Base-by-base conservation (phyloP, 2,888 invertebrate genomes). In the Epinotia brunnichana region DNA sequence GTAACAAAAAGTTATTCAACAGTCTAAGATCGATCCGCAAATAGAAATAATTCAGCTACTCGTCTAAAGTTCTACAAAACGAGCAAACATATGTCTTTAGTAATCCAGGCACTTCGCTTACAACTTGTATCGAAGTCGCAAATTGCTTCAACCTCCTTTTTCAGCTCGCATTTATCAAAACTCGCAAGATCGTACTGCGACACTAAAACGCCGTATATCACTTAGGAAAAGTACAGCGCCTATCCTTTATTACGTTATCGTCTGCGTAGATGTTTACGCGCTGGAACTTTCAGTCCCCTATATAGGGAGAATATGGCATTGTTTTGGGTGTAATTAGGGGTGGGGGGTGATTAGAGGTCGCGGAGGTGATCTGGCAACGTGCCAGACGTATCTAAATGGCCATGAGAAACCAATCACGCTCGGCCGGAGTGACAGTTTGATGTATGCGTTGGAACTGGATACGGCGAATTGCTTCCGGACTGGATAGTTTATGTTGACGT, bases 311-410 rank as follows among this genome's bases (percentile, higher is more conserved):
- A 51, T 51, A 60, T 60, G 61, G 69, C 56, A 56, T 70, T 70
- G 56, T 70, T 71, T 67, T 59, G 57, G 51, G 39, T 13, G 53
- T 74, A 75, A 75, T 74, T 69, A 70, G 69, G 67, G 73, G 60
- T 35, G 54, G 69, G 21, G 73, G 56, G 62, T 35, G 62, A 62
- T 68, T 67, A 54, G 62, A 44, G 69, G 54, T 69, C 54, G 41
- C 53, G 2, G 71, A 64, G 69, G 62, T 70, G 69, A 69, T 19
- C 35, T 56, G 72, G 59, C 71, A 35, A 10, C 29, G 48, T 15
- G 62, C 66, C 70, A 70, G 69, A 24, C 54, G 35, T 35, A 51
- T 62, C 62, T 24, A 51, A 62, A 62, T 44, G 35, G 60, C 68
- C 68, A 57, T 57, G 24, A 35, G 68, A 29, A 57, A 24, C 59